Base-by-base conservation (phyloP, 1,140 invertebrate species). In the Venustaconcha ellipsiformis region DNA sequence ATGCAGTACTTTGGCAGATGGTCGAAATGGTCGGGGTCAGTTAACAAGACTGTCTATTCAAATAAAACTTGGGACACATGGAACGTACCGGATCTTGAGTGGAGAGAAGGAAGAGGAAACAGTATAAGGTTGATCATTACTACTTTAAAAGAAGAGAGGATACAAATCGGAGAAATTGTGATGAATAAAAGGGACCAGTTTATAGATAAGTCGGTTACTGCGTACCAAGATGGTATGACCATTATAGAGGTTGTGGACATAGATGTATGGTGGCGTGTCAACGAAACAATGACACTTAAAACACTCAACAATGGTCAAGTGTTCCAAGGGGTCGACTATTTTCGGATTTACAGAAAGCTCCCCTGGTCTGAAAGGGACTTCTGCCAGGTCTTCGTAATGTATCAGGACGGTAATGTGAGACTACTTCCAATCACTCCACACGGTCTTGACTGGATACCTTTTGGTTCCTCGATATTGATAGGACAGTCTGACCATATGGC, bases 401-500 rank as follows among this genome's bases (percentile, higher is more conserved):
- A 83, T 37, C 81, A 84, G 65, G 84, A 86, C 60, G 84, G 84
- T 30, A 83, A 83, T 65, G 70, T 74, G 8, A 73, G 84, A 14
- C 26, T 82, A 26, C 65, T 81, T 11, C 83, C 81, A 2, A 69
- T 82, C 1, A 78, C 81, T 14, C 79, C 83, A 13, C 77, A 77
- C 57, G 84, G 84, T 14, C 55, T 83, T 14, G 83, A 86, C 71
- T 83, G 82, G 84, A 82, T 82, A 56, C 83, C 83, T 6, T 86
- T 86, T 71, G 84, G 84, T 30, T 80, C 84, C 0, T 83, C 83
- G 17, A 57, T 86, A 1, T 26, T 26, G 26, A 8, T 37, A 8
- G 4, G 8, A 5, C 75, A 81, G 60, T 78, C 75, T 2, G 75
- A 82, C 57, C 81, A 81, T 0, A 48, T 26, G 1, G 13, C 56